Percentiles rank a stretch among this genome's conserved stretches.
Evolutionary conservation across 1,140 invertebrate genomes (phyloP).

Genomic region (Acyrthosiphon pisum): DNA sequence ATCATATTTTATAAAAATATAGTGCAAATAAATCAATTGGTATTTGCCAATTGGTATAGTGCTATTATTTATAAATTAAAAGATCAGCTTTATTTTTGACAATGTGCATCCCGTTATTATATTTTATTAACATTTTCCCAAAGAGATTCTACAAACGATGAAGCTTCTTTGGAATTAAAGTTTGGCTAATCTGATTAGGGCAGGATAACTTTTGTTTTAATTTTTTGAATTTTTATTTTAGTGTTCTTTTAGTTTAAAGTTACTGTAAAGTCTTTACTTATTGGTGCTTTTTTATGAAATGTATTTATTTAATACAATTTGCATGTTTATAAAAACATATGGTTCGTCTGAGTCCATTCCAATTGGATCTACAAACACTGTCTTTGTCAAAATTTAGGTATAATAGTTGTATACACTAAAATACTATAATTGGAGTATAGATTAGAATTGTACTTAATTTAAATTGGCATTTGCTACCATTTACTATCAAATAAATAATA

Average conservation of each 20-base stretch:
- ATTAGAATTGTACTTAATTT: not conserved
- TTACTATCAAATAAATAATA: not conserved
- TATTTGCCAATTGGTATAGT: no score
- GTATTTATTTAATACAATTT: not conserved
- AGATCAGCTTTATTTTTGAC: no score
- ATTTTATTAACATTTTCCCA: not conserved
- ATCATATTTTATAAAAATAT: no score
- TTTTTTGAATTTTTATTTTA: constrained; percentile 11
- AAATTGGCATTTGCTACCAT: not conserved
- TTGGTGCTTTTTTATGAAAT: not conserved
- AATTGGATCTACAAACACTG: not conserved
- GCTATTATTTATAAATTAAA: no score
- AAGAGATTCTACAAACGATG: not conserved
- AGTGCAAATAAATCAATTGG: no score
- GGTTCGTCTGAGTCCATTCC: not conserved
- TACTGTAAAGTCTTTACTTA: not conserved
- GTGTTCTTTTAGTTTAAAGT: not conserved
- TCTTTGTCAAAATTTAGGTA: constrained; percentile 33
- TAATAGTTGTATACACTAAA: not conserved
- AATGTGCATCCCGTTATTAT: no score
- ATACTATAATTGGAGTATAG: not conserved
- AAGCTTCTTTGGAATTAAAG: not conserved
- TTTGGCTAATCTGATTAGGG: constrained; percentile 35
- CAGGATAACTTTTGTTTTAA: constrained; percentile 23
- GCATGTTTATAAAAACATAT: not conserved